phyloP scores from a whole-genome alignment of 2,113 vertebrate species.

The Sisor rabdophorus region DNA sequence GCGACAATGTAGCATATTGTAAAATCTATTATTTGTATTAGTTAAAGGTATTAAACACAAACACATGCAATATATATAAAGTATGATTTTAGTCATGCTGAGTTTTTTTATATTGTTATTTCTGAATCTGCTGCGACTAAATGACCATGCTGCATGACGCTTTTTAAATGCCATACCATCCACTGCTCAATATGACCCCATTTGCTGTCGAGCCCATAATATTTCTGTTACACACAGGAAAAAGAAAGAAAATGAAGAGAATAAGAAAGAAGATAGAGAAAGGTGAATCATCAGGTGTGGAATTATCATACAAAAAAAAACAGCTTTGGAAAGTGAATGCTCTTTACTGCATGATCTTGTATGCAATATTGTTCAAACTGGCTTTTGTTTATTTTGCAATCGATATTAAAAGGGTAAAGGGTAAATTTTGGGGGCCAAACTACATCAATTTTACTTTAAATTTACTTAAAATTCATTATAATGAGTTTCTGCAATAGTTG shows the following conservation, averaged over 20 bases:
- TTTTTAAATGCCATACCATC: conserved; percentile 80
- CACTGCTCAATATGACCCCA: conserved; percentile 97
- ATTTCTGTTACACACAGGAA: conserved; percentile 72
- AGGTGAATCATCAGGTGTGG: not conserved
- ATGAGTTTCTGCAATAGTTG: too few species aligned
- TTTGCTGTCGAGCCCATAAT: conserved; percentile 90
- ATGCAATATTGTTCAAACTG: not conserved
- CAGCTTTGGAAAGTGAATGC: not conserved
- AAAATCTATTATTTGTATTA: conserved; percentile 3
- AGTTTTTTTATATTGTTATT: not conserved
- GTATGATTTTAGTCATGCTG: conserved; percentile 4
- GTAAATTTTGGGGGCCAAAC: too few species aligned
- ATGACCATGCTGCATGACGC: conserved; percentile 9
- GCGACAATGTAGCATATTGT: conserved; percentile 29
- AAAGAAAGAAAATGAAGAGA: conserved; percentile 20
- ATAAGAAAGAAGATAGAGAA: conserved; percentile 2
- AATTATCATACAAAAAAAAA: not conserved
- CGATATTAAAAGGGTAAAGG: too few species aligned
- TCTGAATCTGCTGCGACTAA: not conserved
- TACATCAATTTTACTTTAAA: too few species aligned
- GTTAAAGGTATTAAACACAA: not conserved
- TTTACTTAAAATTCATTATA: too few species aligned
- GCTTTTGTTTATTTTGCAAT: not conserved
- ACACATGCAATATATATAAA: conserved; percentile 24
- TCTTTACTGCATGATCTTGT: not conserved